Evolutionary conservation across 2,113 vertebrate genomes (phyloP).

Genomic region (Rhynchomys soricoides): DNA sequence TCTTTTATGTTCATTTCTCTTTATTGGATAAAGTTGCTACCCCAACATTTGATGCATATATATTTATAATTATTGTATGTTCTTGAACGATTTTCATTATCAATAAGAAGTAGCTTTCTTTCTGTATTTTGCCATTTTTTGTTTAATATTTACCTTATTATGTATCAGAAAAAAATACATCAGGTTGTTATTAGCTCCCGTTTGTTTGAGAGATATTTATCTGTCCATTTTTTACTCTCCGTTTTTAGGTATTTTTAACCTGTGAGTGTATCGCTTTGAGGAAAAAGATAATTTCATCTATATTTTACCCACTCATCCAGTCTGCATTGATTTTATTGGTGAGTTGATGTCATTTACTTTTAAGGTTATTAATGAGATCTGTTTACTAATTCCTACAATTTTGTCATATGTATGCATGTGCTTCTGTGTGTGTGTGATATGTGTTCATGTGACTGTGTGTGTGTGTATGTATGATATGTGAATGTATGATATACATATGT

Average conservation of each 20-base stretch:
- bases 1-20: background rate
- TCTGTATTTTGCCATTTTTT: background rate
- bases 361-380: background rate
- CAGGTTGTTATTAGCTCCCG: background rate
- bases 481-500: no score
- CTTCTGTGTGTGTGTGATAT: no score
- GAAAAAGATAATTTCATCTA: background rate
- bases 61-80: background rate
- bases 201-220: background rate
- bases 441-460: background rate
- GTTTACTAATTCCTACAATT: background rate
- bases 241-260: background rate
- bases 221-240: background rate
- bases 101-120: background rate
- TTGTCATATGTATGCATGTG: background rate
- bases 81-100: background rate
- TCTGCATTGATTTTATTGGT: background rate
- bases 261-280: background rate
- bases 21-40: background rate
- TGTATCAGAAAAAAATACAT: background rate
- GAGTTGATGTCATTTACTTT: background rate
- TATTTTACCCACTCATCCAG: background rate
- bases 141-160: background rate
- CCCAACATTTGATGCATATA: background rate
- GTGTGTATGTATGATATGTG: background rate